phyloP scores from a whole-genome alignment of 2,888 invertebrate species.

The Eueremaeus valkanovi region DNA sequence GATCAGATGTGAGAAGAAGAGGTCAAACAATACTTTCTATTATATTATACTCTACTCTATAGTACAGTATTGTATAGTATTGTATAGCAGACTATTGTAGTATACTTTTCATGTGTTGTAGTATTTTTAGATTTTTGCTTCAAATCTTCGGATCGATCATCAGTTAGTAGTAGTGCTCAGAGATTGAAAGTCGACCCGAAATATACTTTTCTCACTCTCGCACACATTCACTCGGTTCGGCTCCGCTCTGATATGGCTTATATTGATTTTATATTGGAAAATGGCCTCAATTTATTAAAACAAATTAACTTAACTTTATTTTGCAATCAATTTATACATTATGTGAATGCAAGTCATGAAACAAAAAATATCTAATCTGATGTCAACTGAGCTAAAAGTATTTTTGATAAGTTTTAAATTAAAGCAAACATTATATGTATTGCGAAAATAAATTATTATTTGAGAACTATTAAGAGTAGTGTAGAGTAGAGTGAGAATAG shows the following conservation, averaged over 20 bases:
- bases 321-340: background rate
- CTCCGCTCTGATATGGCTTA: background rate
- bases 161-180: background rate
- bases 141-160: conserved; percentile 10
- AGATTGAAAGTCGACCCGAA: background rate
- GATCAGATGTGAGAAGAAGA: background rate
- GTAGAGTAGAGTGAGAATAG: background rate
- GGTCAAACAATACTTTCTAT: background rate
- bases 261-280: background rate
- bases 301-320: conserved; percentile 11
- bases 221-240: background rate
- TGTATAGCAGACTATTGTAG: no score
- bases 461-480: background rate
- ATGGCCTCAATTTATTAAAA: conserved; percentile 13
- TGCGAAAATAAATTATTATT: background rate
- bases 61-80: no score
- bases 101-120: background rate
- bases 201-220: background rate
- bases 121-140: background rate
- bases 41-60: background rate
- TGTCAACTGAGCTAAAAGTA: background rate
- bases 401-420: background rate
- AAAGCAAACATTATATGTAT: background rate
- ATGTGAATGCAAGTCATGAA: background rate
- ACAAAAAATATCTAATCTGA: background rate